These are phyloP conservation scores for Leptobrachium ailaonicum DNA, from an alignment of 2,113 vertebrate species.

Conservation along the genomic window DNA sequence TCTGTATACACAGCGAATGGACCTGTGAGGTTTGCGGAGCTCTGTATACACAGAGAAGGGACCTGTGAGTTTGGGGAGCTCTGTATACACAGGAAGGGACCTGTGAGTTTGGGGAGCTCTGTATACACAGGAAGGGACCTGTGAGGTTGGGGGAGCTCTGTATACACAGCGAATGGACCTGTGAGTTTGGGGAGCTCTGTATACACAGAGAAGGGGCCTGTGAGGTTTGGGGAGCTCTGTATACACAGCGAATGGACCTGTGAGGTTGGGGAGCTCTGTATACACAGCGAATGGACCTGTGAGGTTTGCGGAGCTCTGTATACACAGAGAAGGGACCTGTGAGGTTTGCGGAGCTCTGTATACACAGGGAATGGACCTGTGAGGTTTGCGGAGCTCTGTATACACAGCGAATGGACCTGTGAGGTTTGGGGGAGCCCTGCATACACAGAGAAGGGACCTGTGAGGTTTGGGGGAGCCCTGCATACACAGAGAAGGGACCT, in stretches of 20 bases:
- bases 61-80: background rate
- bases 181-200: background rate
- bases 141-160: background rate
- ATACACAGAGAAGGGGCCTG: background rate
- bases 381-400: background rate
- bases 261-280: background rate
- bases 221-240: background rate
- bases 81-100: background rate
- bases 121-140: too few relatives aligned
- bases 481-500: background rate
- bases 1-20: too few relatives aligned
- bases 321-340: background rate
- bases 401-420: background rate
- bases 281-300: background rate
- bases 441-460: background rate
- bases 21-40: background rate
- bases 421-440: background rate
- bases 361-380: background rate
- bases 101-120: too few relatives aligned
- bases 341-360: background rate
- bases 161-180: background rate
- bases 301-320: background rate
- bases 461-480: background rate
- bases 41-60: background rate
- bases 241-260: background rate